Evolutionary conservation across 2,113 vertebrate species (phyloP).

Genomic region (Sylvicapra grimmia): DNA sequence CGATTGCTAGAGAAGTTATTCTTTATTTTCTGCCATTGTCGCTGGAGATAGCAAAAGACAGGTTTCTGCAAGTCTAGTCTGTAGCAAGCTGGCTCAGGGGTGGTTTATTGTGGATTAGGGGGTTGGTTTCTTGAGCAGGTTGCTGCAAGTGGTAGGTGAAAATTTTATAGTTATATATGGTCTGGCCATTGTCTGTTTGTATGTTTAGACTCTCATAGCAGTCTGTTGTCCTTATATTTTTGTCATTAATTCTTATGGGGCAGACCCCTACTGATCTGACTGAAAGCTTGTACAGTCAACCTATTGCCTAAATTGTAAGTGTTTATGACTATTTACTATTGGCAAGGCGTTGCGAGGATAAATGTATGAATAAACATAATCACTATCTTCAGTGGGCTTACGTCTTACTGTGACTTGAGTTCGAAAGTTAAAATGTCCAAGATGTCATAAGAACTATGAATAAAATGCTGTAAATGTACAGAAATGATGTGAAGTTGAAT

Average conservation of each 20-base stretch:
- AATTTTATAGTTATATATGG: background rate
- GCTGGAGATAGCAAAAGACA: background rate
- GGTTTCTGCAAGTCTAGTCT: background rate
- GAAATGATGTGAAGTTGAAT: background rate
- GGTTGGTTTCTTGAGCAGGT: background rate
- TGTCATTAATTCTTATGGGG: background rate
- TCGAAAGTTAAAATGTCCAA: background rate
- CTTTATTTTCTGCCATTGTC: background rate
- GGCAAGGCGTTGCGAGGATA: background rate
- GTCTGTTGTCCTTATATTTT: background rate
- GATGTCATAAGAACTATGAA: background rate
- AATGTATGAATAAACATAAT: background rate
- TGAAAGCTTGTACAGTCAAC: background rate
- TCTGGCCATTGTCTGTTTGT: background rate
- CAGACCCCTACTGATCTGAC: background rate
- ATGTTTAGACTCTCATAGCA: background rate
- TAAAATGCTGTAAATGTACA: background rate
- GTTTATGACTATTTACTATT: background rate
- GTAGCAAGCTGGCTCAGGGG: background rate
- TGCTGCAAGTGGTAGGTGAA: background rate
- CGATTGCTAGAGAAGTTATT: background rate
- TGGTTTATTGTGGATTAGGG: background rate
- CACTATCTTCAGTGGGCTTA: background rate
- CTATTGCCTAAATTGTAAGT: background rate
- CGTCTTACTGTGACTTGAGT: background rate